These are phyloP conservation scores for Clanis bilineata DNA, from an alignment of 2,888 invertebrate genomes.

Conservation along the genomic window DNA sequence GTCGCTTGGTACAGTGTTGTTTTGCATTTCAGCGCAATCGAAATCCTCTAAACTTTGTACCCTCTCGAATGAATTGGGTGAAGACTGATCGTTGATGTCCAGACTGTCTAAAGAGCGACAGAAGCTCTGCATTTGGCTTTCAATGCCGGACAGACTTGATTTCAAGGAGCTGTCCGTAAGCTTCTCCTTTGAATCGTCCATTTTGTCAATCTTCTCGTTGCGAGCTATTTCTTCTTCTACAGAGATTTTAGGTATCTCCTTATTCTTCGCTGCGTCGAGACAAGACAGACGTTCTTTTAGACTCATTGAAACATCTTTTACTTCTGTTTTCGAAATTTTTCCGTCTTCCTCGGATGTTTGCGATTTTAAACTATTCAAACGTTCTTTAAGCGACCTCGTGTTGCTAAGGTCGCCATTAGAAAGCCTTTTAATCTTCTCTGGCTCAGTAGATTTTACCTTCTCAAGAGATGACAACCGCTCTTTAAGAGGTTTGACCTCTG, in stretches of 20 bases:
- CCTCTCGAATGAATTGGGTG: conserved; percentile 82
- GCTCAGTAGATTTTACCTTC: conserved; percentile 75
- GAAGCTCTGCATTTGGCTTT: conserved; percentile 82
- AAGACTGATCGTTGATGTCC: conserved; percentile 81
- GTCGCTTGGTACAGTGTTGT: conserved; percentile 80
- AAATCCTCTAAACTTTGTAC: conserved; percentile 85
- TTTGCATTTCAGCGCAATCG: conserved; percentile 83
- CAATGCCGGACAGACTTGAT: conserved; percentile 68
- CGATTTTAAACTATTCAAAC: conserved; percentile 71
- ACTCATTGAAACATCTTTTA: conserved; percentile 77
- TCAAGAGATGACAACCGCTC: conserved; percentile 85
- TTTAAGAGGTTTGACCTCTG: conserved; percentile 84
- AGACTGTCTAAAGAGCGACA: conserved; percentile 85
- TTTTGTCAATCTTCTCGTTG: conserved; percentile 50
- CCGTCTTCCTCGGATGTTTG: conserved; percentile 72
- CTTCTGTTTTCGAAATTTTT: conserved; percentile 63
- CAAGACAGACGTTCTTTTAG: conserved; percentile 78
- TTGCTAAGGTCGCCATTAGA: conserved; percentile 73
- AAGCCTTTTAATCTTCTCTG: conserved; percentile 70
- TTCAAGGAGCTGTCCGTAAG: conserved; percentile 60
- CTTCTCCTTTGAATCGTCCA: conserved; percentile 51
- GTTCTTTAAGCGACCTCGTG: conserved; percentile 72
- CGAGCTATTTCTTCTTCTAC: conserved; percentile 59
- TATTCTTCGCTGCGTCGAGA: conserved; percentile 76
- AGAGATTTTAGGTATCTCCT: conserved; percentile 72